Conservation (phyloP, 92 coral and sea anemone species). For the Meandrina meandrites region DNA sequence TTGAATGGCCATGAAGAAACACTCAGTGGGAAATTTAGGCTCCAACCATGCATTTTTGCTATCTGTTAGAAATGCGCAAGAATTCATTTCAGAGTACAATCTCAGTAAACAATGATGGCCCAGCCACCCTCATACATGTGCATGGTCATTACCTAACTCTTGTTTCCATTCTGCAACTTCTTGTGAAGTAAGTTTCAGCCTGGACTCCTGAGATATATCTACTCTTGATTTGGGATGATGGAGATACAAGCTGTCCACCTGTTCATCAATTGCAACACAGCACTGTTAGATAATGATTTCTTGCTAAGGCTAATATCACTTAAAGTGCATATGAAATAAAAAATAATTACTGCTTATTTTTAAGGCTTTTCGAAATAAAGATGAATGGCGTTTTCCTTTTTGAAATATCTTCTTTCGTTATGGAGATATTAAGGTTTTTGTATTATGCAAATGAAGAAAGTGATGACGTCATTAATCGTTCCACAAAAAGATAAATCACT, state of each 20-base stretch:
- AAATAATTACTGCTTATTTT: too few species aligned
- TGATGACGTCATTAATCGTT: too few species aligned
- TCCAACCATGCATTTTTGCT: conserved; percentile 62
- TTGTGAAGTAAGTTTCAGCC: conserved; percentile 84
- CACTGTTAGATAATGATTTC: background rate
- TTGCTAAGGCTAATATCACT: background rate
- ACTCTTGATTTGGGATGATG: conserved; percentile 88
- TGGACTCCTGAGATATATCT: conserved; percentile 73
- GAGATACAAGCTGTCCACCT: conserved; percentile 89
- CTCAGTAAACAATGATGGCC: background rate
- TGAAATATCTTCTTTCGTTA: too few species aligned
- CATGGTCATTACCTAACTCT: conserved; percentile 55
- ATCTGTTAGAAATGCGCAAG: conserved; percentile 4
- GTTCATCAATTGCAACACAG: background rate
- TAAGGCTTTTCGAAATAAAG: too few species aligned
- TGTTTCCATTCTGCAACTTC: conserved; percentile 81
- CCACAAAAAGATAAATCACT: too few species aligned
- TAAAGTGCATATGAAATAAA: too few species aligned
- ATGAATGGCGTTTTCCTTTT: too few species aligned
- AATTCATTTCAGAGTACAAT: background rate
- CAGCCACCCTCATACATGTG: background rate
- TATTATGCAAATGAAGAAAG: too few species aligned
- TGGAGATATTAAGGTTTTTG: too few species aligned
- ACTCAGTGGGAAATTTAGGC: conserved; percentile 95
- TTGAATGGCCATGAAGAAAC: conserved; percentile 93